These are phyloP conservation scores for Drosophila crucigera DNA, from an alignment of 2,888 invertebrate species.

Conservation along the genomic window DNA sequence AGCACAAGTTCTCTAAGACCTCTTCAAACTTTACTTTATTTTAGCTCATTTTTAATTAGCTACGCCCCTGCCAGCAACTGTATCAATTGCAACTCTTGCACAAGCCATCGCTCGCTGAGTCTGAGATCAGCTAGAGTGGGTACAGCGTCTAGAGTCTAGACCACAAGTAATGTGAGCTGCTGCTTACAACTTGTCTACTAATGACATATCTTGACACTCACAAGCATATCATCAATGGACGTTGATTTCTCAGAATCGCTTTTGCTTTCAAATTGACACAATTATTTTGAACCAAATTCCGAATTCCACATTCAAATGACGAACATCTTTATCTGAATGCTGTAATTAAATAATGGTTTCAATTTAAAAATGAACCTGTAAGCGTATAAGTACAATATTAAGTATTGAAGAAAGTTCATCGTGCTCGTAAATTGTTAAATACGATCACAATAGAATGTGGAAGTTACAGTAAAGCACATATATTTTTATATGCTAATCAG, in stretches of 20 bases:
- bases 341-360: not conserved
- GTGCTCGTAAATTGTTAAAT: slow-evolving; percentile 7
- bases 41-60: not conserved
- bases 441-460: slow-evolving; percentile 13
- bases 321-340: not conserved
- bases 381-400: not conserved
- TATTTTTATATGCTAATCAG: slow-evolving; percentile 37
- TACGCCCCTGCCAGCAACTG: not conserved
- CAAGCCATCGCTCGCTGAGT: not conserved
- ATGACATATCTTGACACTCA: not conserved
- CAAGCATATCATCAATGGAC: not conserved
- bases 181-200: not conserved
- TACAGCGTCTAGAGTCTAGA: not conserved
- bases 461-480: slow-evolving; percentile 17
- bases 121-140: not conserved
- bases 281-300: not conserved
- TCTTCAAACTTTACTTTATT: not conserved
- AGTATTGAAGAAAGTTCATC: not conserved
- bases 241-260: not conserved
- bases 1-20: not conserved
- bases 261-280: not conserved
- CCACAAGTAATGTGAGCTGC: slow-evolving; percentile 11
- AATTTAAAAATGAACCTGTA: not conserved
- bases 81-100: slow-evolving; percentile 1
- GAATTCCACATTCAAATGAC: not conserved